These are phyloP conservation scores for Daktulosphaira vitifoliae DNA, from an alignment of 1,140 invertebrate genomes.

Conservation along the genomic window DNA sequence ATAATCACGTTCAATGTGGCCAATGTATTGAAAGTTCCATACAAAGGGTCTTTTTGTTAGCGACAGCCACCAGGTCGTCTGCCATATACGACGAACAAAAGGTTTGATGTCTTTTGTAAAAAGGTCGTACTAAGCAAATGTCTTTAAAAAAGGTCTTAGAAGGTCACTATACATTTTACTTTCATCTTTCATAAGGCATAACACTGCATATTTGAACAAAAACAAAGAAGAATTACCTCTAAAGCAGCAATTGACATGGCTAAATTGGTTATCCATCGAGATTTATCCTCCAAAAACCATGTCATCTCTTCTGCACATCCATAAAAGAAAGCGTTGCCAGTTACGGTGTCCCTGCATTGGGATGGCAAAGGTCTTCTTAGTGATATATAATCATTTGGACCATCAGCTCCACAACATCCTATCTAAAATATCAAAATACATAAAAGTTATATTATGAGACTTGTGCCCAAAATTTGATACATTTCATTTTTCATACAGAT, in stretches of 20 bases:
- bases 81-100: background rate
- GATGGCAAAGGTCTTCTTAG: constrained; percentile 65
- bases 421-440: no score
- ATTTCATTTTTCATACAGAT: no score
- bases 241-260: constrained; percentile 62
- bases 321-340: constrained; percentile 77
- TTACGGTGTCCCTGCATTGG: constrained; percentile 74
- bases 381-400: constrained; percentile 66
- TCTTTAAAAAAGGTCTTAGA: constrained; percentile 14
- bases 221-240: no score
- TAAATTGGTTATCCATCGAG: constrained; percentile 73
- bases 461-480: no score
- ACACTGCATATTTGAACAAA: no score
- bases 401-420: constrained; percentile 75
- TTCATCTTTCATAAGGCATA: no score
- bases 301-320: constrained; percentile 77
- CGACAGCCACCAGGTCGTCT: no score
- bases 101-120: background rate
- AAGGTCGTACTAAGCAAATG: background rate
- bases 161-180: no score
- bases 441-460: no score
- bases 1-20: background rate
- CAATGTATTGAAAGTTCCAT: background rate
- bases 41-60: background rate
- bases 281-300: constrained; percentile 70